Evolutionary conservation across 2,888 invertebrate species (phyloP).

Genomic region (Tribolium freemani): DNA sequence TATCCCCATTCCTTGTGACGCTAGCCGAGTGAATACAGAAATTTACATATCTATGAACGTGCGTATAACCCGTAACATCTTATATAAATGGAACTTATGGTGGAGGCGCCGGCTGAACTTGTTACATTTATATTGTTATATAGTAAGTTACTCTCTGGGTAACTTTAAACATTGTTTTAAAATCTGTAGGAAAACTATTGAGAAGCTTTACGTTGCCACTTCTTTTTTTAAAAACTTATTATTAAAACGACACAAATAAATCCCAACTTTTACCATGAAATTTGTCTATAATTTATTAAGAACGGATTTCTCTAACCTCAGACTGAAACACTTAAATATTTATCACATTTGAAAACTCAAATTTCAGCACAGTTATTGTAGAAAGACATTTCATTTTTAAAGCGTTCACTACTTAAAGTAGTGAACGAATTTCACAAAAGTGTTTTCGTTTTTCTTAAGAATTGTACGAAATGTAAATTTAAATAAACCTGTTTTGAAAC

Average conservation of each 20-base stretch:
- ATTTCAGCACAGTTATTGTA: not conserved
- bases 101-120: not conserved
- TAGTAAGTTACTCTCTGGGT: not conserved
- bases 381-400: not conserved
- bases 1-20: not conserved
- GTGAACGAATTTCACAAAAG: conserved; percentile 8
- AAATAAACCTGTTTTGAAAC: conserved; percentile 43
- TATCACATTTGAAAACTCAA: too few relatives aligned
- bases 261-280: too few relatives aligned
- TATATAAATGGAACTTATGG: conserved; percentile 10
- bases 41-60: conserved; percentile 17
- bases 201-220: too few relatives aligned
- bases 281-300: too few relatives aligned
- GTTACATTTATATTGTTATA: not conserved
- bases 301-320: too few relatives aligned
- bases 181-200: not conserved
- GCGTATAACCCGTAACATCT: not conserved
- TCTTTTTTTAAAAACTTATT: too few relatives aligned
- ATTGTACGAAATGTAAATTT: conserved; percentile 35
- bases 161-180: not conserved
- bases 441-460: conserved; percentile 32
- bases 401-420: not conserved
- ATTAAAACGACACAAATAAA: too few relatives aligned
- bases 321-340: too few relatives aligned
- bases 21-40: not conserved